Base-by-base conservation (phyloP, 2,888 invertebrate species). In the Tolmerus cingulatus region DNA sequence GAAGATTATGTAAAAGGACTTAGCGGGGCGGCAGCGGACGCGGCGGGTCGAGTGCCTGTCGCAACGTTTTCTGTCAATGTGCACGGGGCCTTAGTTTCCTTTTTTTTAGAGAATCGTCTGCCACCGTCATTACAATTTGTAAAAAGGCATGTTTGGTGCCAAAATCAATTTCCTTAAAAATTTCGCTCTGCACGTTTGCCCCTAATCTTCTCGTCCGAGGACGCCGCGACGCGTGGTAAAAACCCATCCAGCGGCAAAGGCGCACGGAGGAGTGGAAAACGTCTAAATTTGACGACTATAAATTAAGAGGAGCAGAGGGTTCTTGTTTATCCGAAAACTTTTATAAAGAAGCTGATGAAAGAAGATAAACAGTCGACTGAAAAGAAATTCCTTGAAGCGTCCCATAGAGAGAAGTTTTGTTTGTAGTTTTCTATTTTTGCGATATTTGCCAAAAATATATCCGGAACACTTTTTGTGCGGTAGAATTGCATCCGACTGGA, bases 331-430 rank as follows among this genome's bases (percentile, higher is more conserved):
- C 66, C 40, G 55, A 82, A 82, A 82, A 84, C 43, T 84, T 84
- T 66, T 84, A 84, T 84, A 84, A 84, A 74, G 74, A 84, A 57
- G 23, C 84, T 84, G 84, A 84, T 84, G 84, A 74, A 84, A 40
- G 66, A 84, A 84, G 84, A 84, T 84, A 84, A 84, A 84, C 84
- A 74, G 84, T 66, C 84, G 84, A 19, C 66, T 84, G 79, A 79
- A 79, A 79, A 51, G 79, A 14, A 51, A 79, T 79, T 79, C n/a
- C 51, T 79, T 27, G 46, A 43, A 27, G 16, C 43, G 79, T 27
- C 23, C 30, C 40, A 51, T 16, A 7, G 12, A 9, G 19, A 7
- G n/a, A 34, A 34, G 34, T 34, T 19, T 43, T 46, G 46, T 55
- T 51, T 46, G 51, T 79, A 79, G 51, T 79, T 79, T 51, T 27